Base-by-base conservation (phyloP, 2,113 vertebrate genomes). In the Oryzias curvinotus region DNA sequence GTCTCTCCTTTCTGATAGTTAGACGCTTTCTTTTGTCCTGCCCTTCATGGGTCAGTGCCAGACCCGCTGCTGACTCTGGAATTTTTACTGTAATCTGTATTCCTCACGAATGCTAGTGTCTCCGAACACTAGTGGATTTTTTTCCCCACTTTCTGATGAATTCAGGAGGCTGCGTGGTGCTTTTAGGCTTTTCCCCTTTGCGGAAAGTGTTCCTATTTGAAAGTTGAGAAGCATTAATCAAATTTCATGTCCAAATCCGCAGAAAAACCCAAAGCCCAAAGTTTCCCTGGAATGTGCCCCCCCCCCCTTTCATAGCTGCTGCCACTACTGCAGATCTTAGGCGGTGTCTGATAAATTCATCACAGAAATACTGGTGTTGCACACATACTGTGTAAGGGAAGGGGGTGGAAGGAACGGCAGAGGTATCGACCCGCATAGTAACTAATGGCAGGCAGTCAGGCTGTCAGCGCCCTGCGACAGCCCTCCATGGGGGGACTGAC, bases 371-470 rank as follows among this genome's bases (percentile, higher is more conserved):
- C 21, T 63, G 75, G 66, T 54, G 57, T 53, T 10, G 30, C 30
- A 36, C 30, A 36, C 30, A 36, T 10, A 36, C 30, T 36, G 30
- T 36, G 30, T 36, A 10, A 36, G 54, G 17, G 5, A 16, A 16
- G 28, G 66, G 19, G 47, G 53, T 52, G n/a, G 18, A 50, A 49
- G 53, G 45, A 48, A 5, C 7, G 19, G 63, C 54, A 56, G 52
- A 62, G 25, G 70, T 79, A 88, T 84, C 54, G 63, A 85, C 75
- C 71, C 68, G 65, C 64, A 74, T 69, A 82, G 79, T 73, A 80
- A 84, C 21, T 19, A 80, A 81, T 86, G 80, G 83, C 78, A 73
- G 72, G 46, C 54, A 23, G 85, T 78, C 85, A 83, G 81, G 70
- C 63, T 82, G 63, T 81, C 78, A 68, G 77, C 78, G 80, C 62